These are phyloP conservation scores for Regulus satrapa DNA, from an alignment of 2,113 vertebrate species.

Conservation along the genomic window DNA sequence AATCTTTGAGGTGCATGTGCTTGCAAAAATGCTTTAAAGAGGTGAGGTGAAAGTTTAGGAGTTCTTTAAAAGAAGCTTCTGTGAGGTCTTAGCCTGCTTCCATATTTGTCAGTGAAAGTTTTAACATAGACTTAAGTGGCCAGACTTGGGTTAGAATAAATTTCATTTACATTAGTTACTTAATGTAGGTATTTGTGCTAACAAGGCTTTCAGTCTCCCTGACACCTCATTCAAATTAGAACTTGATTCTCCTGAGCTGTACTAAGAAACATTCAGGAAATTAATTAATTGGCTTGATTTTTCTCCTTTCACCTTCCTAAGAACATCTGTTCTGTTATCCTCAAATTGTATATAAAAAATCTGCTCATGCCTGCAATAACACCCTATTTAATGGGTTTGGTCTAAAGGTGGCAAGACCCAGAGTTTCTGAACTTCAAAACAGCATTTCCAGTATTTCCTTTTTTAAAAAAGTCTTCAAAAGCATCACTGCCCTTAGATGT, in stretches of 20 bases:
- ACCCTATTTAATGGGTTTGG: neutral
- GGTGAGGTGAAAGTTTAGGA: neutral
- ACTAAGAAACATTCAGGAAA: neutral
- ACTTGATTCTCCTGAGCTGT: neutral
- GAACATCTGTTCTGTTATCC: neutral
- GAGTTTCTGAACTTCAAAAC: neutral
- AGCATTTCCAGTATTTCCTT: neutral
- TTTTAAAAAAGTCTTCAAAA: neutral
- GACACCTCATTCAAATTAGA: neutral
- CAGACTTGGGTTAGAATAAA: neutral
- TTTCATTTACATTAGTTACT: neutral
- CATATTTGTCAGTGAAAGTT: neutral
- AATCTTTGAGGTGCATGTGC: neutral
- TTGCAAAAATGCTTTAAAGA: neutral
- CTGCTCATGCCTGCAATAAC: neutral
- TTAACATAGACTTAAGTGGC: neutral
- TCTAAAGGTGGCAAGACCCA: neutral
- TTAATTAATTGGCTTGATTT: neutral
- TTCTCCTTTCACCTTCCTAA: neutral
- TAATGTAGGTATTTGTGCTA: neutral
- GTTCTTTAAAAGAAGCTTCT: neutral
- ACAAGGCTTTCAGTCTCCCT: neutral
- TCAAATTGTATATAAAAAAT: neutral
- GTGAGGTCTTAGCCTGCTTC: neutral
- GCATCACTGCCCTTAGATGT: neutral